A percentile compares a stretch with the other conserved stretches of the same genome.
phyloP scores from a whole-genome alignment of 2,113 vertebrate species.

The Cromileptes altivelis region DNA sequence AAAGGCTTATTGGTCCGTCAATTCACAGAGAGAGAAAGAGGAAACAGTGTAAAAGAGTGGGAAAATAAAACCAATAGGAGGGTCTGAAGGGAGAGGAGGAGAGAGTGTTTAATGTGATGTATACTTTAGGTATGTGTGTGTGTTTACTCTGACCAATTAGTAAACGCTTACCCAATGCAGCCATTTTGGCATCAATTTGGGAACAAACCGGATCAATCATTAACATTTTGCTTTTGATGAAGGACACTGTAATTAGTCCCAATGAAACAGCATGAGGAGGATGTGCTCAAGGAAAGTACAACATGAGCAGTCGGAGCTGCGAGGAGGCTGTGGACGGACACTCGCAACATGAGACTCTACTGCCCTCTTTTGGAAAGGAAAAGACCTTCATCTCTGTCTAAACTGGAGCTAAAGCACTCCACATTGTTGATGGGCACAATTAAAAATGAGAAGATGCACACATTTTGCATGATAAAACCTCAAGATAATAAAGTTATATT shows the following conservation, averaged over 20 bases:
- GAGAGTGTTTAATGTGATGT: conserved; percentile 38
- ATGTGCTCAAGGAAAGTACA: conserved; percentile 41
- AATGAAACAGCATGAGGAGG: conserved; percentile 70
- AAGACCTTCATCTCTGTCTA: background rate
- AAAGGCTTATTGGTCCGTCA: conserved; percentile 71
- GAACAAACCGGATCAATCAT: conserved; percentile 79
- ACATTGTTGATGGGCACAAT: background rate
- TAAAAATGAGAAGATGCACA: background rate
- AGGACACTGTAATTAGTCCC: conserved; percentile 85
- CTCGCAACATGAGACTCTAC: conserved; percentile 58
- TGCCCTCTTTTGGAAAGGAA: conserved; percentile 76
- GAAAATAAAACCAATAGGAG: conserved; percentile 27
- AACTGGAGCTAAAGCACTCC: background rate
- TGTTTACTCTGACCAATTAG: conserved; percentile 73
- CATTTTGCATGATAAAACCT: background rate
- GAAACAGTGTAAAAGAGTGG: conserved; percentile 33
- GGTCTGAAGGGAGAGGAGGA: conserved; percentile 13
- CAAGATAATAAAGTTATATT: background rate
- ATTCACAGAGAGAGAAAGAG: conserved; percentile 46
- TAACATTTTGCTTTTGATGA: conserved; percentile 82
- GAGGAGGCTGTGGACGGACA: background rate
- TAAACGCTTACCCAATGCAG: conserved; percentile 37
- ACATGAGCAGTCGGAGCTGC: conserved; percentile 15
- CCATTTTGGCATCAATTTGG: conserved; percentile 70
- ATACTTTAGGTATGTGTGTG: conserved; percentile 40